These are phyloP conservation scores for Phragmatobia fuliginosa DNA, from an alignment of 2,888 invertebrate genomes.

Conservation along the genomic window DNA sequence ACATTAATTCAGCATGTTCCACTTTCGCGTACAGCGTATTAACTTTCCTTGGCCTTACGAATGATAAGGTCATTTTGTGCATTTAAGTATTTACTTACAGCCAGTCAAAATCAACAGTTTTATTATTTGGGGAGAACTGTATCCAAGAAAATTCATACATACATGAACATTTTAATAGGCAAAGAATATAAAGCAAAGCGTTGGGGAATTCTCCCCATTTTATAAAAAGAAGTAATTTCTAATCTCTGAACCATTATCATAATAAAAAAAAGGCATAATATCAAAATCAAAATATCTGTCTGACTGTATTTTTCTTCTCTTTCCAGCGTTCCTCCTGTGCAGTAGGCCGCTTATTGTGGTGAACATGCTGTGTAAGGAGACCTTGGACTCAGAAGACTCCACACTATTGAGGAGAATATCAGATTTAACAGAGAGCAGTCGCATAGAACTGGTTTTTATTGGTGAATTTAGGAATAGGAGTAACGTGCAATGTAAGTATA, in stretches of 20 bases:
- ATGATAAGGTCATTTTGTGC: neutral
- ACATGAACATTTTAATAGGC: too few species aligned
- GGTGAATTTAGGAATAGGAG: conserved; percentile 76
- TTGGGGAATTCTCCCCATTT: too few species aligned
- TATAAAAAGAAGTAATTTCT: too few species aligned
- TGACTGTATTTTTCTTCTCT: conserved; percentile 16
- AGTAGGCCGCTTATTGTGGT: conserved; percentile 80
- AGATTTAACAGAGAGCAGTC: conserved; percentile 57
- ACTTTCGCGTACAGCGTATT: conserved; percentile 6
- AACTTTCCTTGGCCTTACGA: conserved; percentile 9
- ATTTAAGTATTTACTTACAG: neutral
- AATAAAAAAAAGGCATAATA: too few species aligned
- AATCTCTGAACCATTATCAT: too few species aligned
- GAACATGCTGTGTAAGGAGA: conserved; percentile 72
- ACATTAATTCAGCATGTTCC: conserved; percentile 2
- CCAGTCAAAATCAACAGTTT: neutral
- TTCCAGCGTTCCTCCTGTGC: conserved; percentile 83
- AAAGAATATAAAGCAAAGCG: too few species aligned
- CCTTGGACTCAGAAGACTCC: conserved; percentile 61
- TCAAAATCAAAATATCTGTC: neutral
- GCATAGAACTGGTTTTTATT: conserved; percentile 64
- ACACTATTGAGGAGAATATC: conserved; percentile 56
- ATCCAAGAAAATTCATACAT: neutral
- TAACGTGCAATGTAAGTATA: conserved; percentile 73
- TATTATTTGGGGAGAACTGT: neutral